Percentiles rank a stretch among this genome's conserved stretches.
Conservation (phyloP, 2,113 vertebrate species). For the Nerophis ophidion region DNA sequence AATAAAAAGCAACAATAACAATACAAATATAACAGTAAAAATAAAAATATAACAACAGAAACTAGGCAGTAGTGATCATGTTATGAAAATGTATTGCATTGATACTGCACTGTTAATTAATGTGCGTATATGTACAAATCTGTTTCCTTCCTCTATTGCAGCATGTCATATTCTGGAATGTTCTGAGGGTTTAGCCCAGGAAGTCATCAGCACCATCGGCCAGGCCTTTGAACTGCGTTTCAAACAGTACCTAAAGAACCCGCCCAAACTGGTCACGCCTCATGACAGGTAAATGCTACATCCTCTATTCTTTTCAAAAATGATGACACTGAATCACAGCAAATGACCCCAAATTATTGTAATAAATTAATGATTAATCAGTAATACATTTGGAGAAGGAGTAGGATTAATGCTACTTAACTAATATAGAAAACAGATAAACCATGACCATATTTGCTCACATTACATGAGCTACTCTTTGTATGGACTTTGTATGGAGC, state of each 20-base stretch:
- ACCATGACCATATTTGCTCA: background rate
- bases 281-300: constrained; percentile 82
- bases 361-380: too few relatives aligned
- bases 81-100: too few relatives aligned
- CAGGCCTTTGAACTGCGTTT: constrained; percentile 96
- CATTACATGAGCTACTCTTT: background rate
- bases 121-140: background rate
- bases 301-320: too few relatives aligned
- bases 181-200: constrained; percentile 91
- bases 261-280: constrained; percentile 93
- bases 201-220: constrained; percentile 97
- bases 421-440: too few relatives aligned
- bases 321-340: background rate
- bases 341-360: background rate
- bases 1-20: too few relatives aligned
- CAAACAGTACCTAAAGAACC: constrained; percentile 98
- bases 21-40: too few relatives aligned
- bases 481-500: background rate
- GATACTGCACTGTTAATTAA: too few relatives aligned
- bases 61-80: too few relatives aligned
- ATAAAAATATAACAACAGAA: too few relatives aligned
- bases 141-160: constrained; percentile 43
- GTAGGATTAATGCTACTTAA: too few relatives aligned
- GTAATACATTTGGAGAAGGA: too few relatives aligned
- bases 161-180: constrained; percentile 97